Evolutionary conservation across 2,888 invertebrate species (phyloP), one percentile per base, ranked within the genome.

Genomic region (Drosophila crucigera): DNA sequence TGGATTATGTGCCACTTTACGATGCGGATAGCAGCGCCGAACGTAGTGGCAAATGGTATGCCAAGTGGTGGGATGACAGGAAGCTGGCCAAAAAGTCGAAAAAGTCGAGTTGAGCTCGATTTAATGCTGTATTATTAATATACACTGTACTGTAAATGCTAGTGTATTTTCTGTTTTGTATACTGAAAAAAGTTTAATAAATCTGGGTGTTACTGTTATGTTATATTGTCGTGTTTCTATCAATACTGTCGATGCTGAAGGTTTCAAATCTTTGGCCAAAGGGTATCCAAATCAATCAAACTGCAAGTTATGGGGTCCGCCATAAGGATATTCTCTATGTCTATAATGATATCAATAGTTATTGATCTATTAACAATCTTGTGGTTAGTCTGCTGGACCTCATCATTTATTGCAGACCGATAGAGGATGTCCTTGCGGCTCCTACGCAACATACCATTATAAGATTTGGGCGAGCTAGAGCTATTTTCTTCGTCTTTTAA

Each of bases 1-100:
- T 93, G 85, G 93, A 94, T 50, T 94, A 94, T 75, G 90, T 91
- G 71, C 94, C 94, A 0, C 74, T 93, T 60, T 91, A 86, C 43
- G 93, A 92, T 80, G 87, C 90, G 54, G 89, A 93, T 11, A 80
- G 70, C 22, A 91, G 92, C 37, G 78, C 93, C 33, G 81, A 91
- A 50, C 77, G 81, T 6, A 94, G 93, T 70, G 92, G 92, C 31
- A 89, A 80, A 30, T 94, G 93, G 93, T 94, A 93, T 76, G 89
- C 91, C 59, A 84, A 87, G 61, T 94, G 93, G 93, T 92, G 91
- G 91, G 82, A 91, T 41, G 75, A 89, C 47, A 72, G 64, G 11
- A 68, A 73, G 25, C 33, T 66, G 59, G 37, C 64, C 43, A 74
- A 54, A n/a, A 78, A 68, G 41, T 72, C 73, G 0, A 89, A 68